Evolutionary conservation across 2,113 vertebrate genomes (phyloP).

Genomic region (Callithrix jacchus): DNA sequence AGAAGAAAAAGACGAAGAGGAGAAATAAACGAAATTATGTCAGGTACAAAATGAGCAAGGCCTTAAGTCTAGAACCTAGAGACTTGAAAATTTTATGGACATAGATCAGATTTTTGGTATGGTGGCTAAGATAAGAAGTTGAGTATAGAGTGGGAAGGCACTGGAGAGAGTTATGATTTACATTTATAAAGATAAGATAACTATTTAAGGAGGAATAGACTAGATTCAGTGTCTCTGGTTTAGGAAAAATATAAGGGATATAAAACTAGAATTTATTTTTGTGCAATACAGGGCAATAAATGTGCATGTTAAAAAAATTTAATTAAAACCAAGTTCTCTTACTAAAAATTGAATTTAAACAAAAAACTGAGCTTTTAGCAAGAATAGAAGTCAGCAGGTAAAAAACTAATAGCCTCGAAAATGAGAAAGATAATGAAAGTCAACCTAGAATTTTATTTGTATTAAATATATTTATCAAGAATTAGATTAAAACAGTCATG

Average conservation of each 20-base stretch:
- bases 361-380: not conserved
- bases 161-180: not conserved
- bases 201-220: not conserved
- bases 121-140: not conserved
- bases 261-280: not conserved
- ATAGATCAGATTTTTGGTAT: not conserved
- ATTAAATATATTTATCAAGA: not conserved
- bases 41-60: not conserved
- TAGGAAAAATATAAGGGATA: not conserved
- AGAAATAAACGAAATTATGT: not conserved
- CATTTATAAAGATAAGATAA: not conserved
- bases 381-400: not conserved
- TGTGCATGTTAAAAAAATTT: not conserved
- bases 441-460: not conserved
- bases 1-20: not conserved
- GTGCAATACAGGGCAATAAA: not conserved
- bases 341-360: not conserved
- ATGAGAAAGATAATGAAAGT: not conserved
- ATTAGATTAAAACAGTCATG: not conserved
- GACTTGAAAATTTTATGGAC: not conserved
- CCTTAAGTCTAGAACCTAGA: not conserved
- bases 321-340: not conserved
- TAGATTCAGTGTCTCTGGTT: not conserved
- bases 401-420: not conserved
- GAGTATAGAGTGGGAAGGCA: not conserved